phyloP scores from a whole-genome alignment of 2,797 vertebrate genomes.

The Poeciliopsis turneri region DNA sequence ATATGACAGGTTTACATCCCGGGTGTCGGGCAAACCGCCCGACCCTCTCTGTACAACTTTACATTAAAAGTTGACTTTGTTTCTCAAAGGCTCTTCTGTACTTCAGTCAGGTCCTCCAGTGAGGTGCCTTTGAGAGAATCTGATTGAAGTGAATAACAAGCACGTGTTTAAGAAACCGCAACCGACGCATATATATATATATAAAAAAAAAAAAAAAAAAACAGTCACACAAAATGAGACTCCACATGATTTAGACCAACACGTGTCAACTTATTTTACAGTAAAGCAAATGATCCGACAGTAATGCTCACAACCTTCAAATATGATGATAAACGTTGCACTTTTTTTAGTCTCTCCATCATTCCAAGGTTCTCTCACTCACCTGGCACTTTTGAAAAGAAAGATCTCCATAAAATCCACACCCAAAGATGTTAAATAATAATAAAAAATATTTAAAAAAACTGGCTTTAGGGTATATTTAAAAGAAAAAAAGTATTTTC shows the following conservation, averaged over 20 bases:
- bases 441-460: conserved; percentile 42
- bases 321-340: conserved; percentile 47
- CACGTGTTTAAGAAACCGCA: conserved; percentile 60
- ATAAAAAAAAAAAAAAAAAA: conserved; percentile 49
- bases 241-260: conserved; percentile 51
- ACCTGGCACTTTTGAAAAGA: conserved; percentile 59
- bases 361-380: conserved; percentile 33
- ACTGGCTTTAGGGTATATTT: conserved; percentile 29
- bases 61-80: conserved; percentile 65
- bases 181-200: conserved; percentile 57
- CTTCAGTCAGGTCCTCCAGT: conserved; percentile 31
- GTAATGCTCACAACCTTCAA: conserved; percentile 43
- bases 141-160: conserved; percentile 33
- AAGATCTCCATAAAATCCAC: conserved; percentile 36
- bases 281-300: conserved; percentile 42
- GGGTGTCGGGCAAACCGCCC: conserved; percentile 52
- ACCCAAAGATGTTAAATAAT: conserved; percentile 41
- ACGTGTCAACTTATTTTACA: conserved; percentile 32
- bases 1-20: conserved; percentile 82
- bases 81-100: conserved; percentile 62
- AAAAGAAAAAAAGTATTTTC: conserved; percentile 13
- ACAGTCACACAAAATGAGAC: conserved; percentile 39
- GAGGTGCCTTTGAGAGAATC: conserved; percentile 26
- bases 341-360: conserved; percentile 26
- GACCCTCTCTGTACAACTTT: conserved; percentile 83